Conservation (phyloP, 2,888 invertebrate species). For the Dascillus cervinus region DNA sequence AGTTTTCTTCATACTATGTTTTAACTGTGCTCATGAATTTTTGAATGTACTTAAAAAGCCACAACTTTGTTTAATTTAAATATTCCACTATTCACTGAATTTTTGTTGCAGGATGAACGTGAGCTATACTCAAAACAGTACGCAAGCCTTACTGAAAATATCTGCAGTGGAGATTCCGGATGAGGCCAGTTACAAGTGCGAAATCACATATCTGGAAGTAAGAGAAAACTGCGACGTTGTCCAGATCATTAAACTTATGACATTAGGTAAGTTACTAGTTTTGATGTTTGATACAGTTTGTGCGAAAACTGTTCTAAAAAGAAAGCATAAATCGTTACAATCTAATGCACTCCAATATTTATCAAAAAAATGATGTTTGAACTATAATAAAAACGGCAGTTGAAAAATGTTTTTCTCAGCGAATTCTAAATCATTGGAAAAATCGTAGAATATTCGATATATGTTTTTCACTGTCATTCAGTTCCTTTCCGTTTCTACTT, state of each 20-base stretch:
- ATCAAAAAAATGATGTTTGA: too few relatives aligned
- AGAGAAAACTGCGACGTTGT: slow-evolving; percentile 73
- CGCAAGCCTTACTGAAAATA: slow-evolving; percentile 61
- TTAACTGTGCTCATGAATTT: neutral
- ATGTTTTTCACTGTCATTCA: too few relatives aligned
- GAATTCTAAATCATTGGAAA: too few relatives aligned
- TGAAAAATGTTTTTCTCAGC: too few relatives aligned
- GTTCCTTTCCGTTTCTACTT: too few relatives aligned
- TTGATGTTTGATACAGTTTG: too few relatives aligned
- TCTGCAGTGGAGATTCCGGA: slow-evolving; percentile 60
- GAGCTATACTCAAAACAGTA: slow-evolving; percentile 56
- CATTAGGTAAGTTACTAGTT: slow-evolving; percentile 59
- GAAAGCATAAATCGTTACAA: too few relatives aligned
- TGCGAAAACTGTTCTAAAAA: too few relatives aligned
- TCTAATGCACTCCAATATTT: too few relatives aligned
- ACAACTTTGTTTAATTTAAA: slow-evolving; percentile 1
- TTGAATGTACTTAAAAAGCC: neutral
- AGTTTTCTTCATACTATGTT: neutral
- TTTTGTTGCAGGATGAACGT: slow-evolving; percentile 58
- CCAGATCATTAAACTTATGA: slow-evolving; percentile 70
- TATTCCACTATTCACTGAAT: slow-evolving; percentile 1
- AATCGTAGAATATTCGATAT: too few relatives aligned
- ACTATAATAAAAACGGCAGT: too few relatives aligned
- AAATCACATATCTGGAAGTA: slow-evolving; percentile 73
- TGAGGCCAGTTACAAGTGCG: slow-evolving; percentile 75